phyloP scores from a whole-genome alignment of 2,888 invertebrate genomes.

The Platypus cylindrus region DNA sequence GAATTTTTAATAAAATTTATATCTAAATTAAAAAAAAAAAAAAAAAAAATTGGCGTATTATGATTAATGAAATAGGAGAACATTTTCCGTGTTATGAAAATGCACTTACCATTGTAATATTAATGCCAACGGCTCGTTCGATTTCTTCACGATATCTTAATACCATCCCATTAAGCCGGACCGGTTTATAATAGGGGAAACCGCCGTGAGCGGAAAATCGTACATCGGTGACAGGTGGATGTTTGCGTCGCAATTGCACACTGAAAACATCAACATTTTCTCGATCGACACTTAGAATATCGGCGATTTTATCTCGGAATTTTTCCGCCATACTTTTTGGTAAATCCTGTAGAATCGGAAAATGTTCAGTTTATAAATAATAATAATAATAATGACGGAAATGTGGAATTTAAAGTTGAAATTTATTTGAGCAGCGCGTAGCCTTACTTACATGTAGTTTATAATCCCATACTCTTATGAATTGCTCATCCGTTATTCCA shows the following conservation, averaged over 20 bases:
- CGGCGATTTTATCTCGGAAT: conserved; percentile 77
- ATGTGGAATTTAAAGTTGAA: neutral
- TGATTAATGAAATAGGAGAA: too few relatives aligned
- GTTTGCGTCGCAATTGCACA: conserved; percentile 76
- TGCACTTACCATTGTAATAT: conserved; percentile 79
- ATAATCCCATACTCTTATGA: conserved; percentile 89
- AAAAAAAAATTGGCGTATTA: too few relatives aligned
- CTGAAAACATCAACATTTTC: conserved; percentile 95
- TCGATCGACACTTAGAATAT: conserved; percentile 70
- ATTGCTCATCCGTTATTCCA: conserved; percentile 92
- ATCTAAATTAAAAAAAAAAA: too few relatives aligned
- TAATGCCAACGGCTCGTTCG: conserved; percentile 86
- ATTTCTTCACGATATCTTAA: conserved; percentile 89
- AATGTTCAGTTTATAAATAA: conserved; percentile 1
- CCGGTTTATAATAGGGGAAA: conserved; percentile 87
- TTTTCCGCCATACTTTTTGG: conserved; percentile 80
- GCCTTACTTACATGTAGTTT: conserved; percentile 40
- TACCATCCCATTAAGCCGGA: conserved; percentile 82
- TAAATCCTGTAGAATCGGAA: conserved; percentile 44
- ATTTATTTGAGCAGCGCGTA: too few relatives aligned
- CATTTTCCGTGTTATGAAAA: too few relatives aligned
- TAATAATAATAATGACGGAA: neutral
- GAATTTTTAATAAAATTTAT: too few relatives aligned
- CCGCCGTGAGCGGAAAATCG: conserved; percentile 92
- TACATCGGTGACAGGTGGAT: conserved; percentile 82